phyloP scores from a whole-genome alignment of 2,113 vertebrate genomes.

The Regulus satrapa region DNA sequence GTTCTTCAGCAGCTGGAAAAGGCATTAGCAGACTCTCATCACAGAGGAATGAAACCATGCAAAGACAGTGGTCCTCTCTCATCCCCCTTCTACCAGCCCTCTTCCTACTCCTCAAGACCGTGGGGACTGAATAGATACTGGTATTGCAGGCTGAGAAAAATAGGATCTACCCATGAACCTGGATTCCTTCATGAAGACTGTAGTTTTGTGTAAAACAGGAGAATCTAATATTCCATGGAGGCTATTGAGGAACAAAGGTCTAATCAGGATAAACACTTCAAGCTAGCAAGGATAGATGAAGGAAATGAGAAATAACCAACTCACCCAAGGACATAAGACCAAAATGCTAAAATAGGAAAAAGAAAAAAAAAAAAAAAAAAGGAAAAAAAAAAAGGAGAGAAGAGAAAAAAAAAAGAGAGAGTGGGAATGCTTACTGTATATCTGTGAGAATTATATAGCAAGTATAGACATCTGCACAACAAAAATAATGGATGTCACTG shows the following conservation, averaged over 20 bases:
- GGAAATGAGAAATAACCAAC: background rate
- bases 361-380: accelerated
- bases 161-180: background rate
- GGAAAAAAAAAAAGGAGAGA: accelerated
- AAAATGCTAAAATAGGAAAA: background rate
- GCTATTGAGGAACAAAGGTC: background rate
- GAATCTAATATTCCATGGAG: background rate
- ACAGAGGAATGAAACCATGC: background rate
- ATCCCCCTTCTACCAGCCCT: background rate
- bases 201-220: background rate
- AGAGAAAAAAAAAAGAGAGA: accelerated
- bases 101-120: background rate
- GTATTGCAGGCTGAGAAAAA: background rate
- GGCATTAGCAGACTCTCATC: background rate
- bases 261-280: background rate
- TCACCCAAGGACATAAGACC: background rate
- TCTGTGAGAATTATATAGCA: background rate
- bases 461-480: background rate
- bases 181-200: background rate
- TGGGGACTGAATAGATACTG: background rate
- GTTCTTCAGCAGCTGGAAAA: background rate
- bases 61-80: background rate
- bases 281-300: background rate
- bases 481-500: background rate
- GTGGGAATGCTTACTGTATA: background rate